Evolutionary conservation across 2,113 vertebrate genomes (phyloP).

Genomic region (Dascyllus trimaculatus): DNA sequence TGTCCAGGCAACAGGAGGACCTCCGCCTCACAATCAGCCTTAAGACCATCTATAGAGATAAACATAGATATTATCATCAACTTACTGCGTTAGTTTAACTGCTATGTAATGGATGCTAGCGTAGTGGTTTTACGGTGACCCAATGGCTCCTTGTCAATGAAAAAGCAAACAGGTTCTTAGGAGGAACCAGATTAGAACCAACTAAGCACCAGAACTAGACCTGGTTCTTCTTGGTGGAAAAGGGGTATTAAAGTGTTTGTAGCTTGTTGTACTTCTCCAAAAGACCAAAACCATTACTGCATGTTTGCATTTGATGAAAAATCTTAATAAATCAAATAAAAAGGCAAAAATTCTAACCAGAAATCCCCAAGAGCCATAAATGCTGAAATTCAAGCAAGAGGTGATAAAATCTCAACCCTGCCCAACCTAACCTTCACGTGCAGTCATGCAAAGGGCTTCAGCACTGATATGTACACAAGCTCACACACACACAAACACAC

Average conservation of each 20-base stretch:
- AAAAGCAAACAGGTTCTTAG: too few species aligned
- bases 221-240: too few species aligned
- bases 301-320: not conserved
- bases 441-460: conserved; percentile 3
- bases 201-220: too few species aligned
- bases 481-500: conserved; percentile 22
- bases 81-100: too few species aligned
- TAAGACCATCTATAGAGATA: too few species aligned
- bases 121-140: too few species aligned
- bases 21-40: too few species aligned
- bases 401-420: not conserved
- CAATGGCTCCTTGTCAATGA: too few species aligned
- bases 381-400: not conserved
- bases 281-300: not conserved
- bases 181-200: too few species aligned
- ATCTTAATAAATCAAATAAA: not conserved
- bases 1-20: too few species aligned
- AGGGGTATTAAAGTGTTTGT: conserved; percentile 2
- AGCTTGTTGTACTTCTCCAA: not conserved
- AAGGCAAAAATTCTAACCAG: not conserved
- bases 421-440: conserved; percentile 26
- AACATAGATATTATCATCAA: too few species aligned
- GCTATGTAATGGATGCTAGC: too few species aligned
- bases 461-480: conserved; percentile 30
- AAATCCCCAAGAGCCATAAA: not conserved